A percentile compares a stretch with the other conserved stretches of the same genome.
phyloP scores from a whole-genome alignment of 2,888 invertebrate genomes.

The Chesias legatella region DNA sequence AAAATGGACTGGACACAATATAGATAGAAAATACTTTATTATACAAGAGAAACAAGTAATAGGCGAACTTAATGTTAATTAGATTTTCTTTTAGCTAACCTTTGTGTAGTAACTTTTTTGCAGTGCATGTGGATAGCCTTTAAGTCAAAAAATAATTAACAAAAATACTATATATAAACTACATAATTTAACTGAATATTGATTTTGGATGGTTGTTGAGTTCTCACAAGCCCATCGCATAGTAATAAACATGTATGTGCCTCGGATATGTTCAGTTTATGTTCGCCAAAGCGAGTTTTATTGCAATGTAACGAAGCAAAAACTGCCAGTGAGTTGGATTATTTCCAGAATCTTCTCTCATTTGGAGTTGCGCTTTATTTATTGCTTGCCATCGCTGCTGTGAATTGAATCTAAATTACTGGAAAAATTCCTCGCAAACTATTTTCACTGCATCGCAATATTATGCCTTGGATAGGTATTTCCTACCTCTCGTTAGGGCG shows the following conservation, averaged over 20 bases:
- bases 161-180: too few relatives aligned
- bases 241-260: constrained; percentile 27
- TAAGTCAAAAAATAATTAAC: too few relatives aligned
- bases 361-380: constrained; percentile 70
- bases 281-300: constrained; percentile 44
- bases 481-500: constrained; percentile 6
- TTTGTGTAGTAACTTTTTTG: too few relatives aligned
- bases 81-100: too few relatives aligned
- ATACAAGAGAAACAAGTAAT: too few relatives aligned
- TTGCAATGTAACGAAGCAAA: constrained; percentile 57
- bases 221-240: constrained; percentile 12
- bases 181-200: too few relatives aligned
- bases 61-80: too few relatives aligned
- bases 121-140: too few relatives aligned
- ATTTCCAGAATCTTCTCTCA: constrained; percentile 64
- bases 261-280: constrained; percentile 31
- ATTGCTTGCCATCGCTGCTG: constrained; percentile 56
- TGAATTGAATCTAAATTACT: constrained; percentile 70
- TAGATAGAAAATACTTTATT: too few relatives aligned
- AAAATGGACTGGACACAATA: too few relatives aligned
- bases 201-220: not conserved
- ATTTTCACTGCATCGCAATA: constrained; percentile 33
- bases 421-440: constrained; percentile 49
- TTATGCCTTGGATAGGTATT: constrained; percentile 17
- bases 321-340: constrained; percentile 62